Conservation (phyloP, 2,113 vertebrate species). For the Panthera uncia region DNA sequence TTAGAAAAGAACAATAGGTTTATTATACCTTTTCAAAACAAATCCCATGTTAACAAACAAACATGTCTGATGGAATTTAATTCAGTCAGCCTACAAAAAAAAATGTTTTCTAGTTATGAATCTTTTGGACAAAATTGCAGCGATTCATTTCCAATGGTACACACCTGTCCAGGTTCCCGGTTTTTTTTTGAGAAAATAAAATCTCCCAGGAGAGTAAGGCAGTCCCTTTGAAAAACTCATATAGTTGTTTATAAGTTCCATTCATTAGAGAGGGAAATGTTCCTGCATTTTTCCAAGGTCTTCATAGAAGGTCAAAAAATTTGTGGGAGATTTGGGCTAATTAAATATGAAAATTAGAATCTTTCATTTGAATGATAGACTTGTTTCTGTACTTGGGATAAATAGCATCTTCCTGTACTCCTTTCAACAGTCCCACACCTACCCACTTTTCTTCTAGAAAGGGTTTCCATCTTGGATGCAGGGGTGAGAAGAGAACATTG, state of each 20-base stretch:
- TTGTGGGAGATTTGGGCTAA: neutral
- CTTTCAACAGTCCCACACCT: neutral
- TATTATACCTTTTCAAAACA: constrained; percentile 25
- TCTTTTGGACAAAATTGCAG: neutral
- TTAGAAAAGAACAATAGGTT: constrained; percentile 10
- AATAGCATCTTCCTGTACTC: neutral
- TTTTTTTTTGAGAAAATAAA: neutral
- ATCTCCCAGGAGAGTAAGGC: neutral
- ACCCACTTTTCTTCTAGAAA: neutral
- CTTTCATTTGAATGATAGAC: neutral
- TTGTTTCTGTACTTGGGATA: neutral
- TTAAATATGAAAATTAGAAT: neutral
- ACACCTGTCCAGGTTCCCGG: neutral
- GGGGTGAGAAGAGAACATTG: neutral
- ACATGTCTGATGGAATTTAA: neutral
- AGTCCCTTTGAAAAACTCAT: neutral
- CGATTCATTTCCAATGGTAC: neutral
- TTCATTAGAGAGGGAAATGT: neutral
- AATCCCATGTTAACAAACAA: neutral
- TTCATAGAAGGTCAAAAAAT: neutral
- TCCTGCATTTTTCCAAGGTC: neutral
- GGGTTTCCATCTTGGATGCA: neutral
- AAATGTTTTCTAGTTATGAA: neutral
- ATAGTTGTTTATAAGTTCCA: neutral
- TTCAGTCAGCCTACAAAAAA: neutral